phyloP scores from a whole-genome alignment of 2,797 vertebrate species.

The Thripadectes ignobilis region DNA sequence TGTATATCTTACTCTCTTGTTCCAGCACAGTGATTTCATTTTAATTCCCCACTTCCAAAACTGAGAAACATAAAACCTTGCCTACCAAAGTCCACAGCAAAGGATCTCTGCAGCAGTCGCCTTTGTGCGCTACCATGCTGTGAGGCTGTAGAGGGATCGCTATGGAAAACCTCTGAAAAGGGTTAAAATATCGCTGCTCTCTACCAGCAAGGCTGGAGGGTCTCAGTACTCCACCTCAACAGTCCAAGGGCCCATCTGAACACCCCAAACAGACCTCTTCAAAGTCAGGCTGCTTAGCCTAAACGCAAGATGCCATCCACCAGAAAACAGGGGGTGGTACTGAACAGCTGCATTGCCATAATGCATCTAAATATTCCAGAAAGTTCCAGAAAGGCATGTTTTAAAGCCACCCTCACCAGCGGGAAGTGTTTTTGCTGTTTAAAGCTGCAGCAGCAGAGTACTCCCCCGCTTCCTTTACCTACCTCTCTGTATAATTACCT shows the following conservation, averaged over 20 bases:
- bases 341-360: neutral
- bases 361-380: neutral
- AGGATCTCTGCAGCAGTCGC: fast-evolving
- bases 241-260: neutral
- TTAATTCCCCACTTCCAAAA: neutral
- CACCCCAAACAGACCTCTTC: neutral
- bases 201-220: neutral
- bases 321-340: neutral
- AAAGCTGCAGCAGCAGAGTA: neutral
- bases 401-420: neutral
- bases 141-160: neutral
- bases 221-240: neutral
- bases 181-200: fast-evolving
- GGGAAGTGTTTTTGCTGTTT: neutral
- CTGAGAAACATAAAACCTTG: neutral
- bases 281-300: fast-evolving
- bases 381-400: neutral
- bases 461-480: neutral
- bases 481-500: neutral
- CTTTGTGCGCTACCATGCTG: fast-evolving
- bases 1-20: neutral
- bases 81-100: neutral
- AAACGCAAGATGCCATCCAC: neutral
- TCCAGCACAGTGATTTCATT: neutral
- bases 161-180: neutral